These are phyloP conservation scores for Cryptotermes secundus DNA, from an alignment of 1,140 invertebrate species.

Conservation along the genomic window DNA sequence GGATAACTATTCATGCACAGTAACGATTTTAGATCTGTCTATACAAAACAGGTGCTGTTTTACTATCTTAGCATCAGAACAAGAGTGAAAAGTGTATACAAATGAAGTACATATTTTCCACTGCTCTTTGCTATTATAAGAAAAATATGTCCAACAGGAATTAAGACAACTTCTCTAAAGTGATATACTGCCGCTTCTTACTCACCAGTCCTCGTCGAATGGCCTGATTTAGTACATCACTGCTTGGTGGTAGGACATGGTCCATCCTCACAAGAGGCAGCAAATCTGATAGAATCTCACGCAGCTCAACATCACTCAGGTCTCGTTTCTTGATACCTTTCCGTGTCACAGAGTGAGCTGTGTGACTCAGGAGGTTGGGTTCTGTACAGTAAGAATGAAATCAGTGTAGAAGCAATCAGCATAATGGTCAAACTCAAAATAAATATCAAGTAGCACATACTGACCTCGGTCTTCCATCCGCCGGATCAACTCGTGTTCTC, in stretches of 20 bases:
- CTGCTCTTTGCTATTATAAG: too few relatives aligned
- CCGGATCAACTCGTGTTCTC: constrained; percentile 78
- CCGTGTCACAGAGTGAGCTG: constrained; percentile 83
- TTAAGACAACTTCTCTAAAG: neutral
- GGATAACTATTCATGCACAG: too few relatives aligned
- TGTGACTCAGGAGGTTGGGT: constrained; percentile 88
- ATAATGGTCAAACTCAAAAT: constrained; percentile 30
- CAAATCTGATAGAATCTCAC: constrained; percentile 83
- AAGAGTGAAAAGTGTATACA: too few relatives aligned
- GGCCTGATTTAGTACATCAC: constrained; percentile 73
- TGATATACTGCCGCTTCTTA: neutral
- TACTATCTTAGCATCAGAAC: too few relatives aligned
- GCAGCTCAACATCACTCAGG: constrained; percentile 81
- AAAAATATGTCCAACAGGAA: too few relatives aligned
- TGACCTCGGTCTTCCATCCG: constrained; percentile 78
- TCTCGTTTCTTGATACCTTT: constrained; percentile 84
- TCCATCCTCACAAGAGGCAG: constrained; percentile 81
- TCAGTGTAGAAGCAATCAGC: neutral
- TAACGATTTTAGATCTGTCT: too few relatives aligned
- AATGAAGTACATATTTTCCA: too few relatives aligned
- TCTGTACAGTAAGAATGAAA: constrained; percentile 55
- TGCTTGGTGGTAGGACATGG: constrained; percentile 84
- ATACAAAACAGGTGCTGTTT: too few relatives aligned
- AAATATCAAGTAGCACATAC: neutral
- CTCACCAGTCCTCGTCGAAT: constrained; percentile 79